Base-by-base conservation (phyloP, 2,888 invertebrate genomes). In the Teleiodes luculella region DNA sequence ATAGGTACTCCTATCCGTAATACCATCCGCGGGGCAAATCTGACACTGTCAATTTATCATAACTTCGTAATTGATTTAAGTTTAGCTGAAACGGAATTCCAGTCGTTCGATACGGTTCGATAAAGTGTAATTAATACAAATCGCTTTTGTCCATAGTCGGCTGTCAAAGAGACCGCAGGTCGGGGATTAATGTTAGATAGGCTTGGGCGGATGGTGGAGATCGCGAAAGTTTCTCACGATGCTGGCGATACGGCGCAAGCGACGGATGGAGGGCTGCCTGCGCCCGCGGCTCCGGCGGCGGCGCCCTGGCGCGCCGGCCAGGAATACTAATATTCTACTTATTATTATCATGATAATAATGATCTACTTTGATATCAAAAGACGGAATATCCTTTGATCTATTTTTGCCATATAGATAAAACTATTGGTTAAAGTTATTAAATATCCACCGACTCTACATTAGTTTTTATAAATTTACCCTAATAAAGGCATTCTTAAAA, bases 151-250 rank as follows among this genome's bases (percentile, higher is more conserved):
- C 75, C 70, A 62, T 76, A 79, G 73, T 66, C 67, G 76, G 73
- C 66, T 67, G 77, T 81, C 83, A 85, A 86, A 85, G 83, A 73
- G 70, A 72, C 83, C 83, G 85, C 80, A 60, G 70, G 70, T 68
- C 68, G 70, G 64, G 68, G 73, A 75, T 74, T 74, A 76, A 75
- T 74, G 74, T 74, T 77, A 78, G 80, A 78, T 80, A 79, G 74
- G n/a, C n/a, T 69, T 50, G 51, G 41, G 70, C 70, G 71, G 70
- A 69, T 69, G 71, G 67, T 67, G 57, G 54, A 53, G 77, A 43
- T 83, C 78, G 84, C 83, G 70, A 79, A 82, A 80, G 74, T 81
- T 80, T 83, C 86, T 83, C 83, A 84, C 83, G 83, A 82, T 83
- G 70, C 68, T 62, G 61, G 68, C 68, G 75, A 75, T 78, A 76